Base-by-base conservation (phyloP, 2,888 invertebrate species). In the Harmothoe impar region DNA sequence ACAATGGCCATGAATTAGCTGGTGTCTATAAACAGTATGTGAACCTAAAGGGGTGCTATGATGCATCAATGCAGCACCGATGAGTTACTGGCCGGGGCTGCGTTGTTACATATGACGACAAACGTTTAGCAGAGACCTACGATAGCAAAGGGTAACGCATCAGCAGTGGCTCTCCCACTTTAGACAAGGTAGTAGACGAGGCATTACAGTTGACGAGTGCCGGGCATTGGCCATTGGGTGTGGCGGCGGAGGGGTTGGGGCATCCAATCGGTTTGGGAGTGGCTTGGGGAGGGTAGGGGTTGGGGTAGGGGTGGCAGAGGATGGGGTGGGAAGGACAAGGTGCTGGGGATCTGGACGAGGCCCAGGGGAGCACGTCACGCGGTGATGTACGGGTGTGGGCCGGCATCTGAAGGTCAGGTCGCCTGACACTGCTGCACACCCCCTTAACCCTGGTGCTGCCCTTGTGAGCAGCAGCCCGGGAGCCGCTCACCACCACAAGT, bases 251-350 rank as follows among this genome's bases (percentile, higher is more conserved):
- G 20, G n/a, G 62, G 62, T n/a, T n/a, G n/a, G n/a, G 20, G 15
- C 62, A 20, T 20, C 62, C 62, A 62, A 62, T 62, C 23, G 62
- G 62, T 62, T 62, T 20, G 62, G 62, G 62, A 62, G 62, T 62
- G 0, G 15, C 62, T 62, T 12, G 62, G 62, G 62, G 62, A 62
- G 62, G 62, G 3, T 43, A 43, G 12, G 20, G 62, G 62, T 20
- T 12, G 23, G 62, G 62, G 7, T 12, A 3, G 62, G 62, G 7
- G 62, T 20, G 20, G n/a, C 20, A 62, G 62, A n/a, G 20, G n/a
- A 15, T 20, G 62, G 62, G 62, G 62, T 62, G n/a, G 23, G 62
- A 3, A 62, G 23, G 20, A 62, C 62, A 62, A 62, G 62, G 62
- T 20, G n/a, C 7, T 62, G 20, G 62, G 7, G 62, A 62, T 62